Conservation (phyloP, 1,140 invertebrate species). For the Drosophila arawakana region DNA sequence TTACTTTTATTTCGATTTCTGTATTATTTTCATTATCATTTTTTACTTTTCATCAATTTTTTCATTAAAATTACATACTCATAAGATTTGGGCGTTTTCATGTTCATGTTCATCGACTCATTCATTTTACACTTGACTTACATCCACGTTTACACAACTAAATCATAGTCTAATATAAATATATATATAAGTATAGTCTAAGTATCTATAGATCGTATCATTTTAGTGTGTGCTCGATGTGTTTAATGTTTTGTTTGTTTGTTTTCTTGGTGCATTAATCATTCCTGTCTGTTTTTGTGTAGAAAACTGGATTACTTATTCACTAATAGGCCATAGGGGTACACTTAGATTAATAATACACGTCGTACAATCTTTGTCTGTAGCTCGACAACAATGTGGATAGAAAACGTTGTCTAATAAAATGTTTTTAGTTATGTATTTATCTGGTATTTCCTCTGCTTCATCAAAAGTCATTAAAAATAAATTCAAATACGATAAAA, state of each 20-base stretch:
- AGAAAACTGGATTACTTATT: constrained; percentile 64
- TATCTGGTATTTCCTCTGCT: constrained; percentile 15
- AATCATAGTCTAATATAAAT: neutral
- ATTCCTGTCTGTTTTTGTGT: constrained; percentile 40
- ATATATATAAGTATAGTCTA: constrained; percentile 38
- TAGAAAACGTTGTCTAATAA: constrained; percentile 74
- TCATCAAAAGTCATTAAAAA: constrained; percentile 75
- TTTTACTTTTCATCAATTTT: constrained; percentile 13
- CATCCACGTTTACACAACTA: constrained; percentile 16
- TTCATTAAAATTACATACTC: constrained; percentile 73
- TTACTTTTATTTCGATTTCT: constrained; percentile 20
- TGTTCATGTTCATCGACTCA: constrained; percentile 75
- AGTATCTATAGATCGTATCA: constrained; percentile 48
- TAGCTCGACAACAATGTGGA: constrained; percentile 70
- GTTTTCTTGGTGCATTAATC: constrained; percentile 55
- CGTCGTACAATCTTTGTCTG: constrained; percentile 37
- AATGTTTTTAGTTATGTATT: constrained; percentile 47
- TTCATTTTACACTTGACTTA: constrained; percentile 76
- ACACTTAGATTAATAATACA: constrained; percentile 71
- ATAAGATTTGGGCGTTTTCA: constrained; percentile 84
- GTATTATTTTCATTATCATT: neutral
- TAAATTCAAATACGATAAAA: constrained; percentile 70
- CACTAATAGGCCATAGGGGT: constrained; percentile 75
- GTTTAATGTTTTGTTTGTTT: constrained; percentile 24
- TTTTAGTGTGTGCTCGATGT: constrained; percentile 68